Conservation (phyloP, 2,113 vertebrate species). For the Sinocyclocheilus anophthalmus region DNA sequence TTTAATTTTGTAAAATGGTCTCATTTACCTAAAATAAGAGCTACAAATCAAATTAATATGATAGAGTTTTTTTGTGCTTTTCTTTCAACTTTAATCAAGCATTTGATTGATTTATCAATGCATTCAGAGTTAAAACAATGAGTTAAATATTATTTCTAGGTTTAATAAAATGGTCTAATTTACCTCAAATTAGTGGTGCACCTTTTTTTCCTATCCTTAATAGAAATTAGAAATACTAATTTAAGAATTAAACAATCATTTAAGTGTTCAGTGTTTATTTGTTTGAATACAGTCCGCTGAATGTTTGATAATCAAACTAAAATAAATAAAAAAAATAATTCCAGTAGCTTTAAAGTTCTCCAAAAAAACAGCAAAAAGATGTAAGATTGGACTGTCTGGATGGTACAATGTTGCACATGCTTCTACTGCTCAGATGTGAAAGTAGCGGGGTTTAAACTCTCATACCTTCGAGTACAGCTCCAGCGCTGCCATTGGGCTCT, state of each 20-base stretch:
- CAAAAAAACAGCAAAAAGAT: background rate
- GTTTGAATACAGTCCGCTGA: background rate
- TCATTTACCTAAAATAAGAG: no score
- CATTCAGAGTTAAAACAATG: no score
- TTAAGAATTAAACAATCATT: no score
- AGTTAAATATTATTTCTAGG: no score
- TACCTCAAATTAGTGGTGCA: no score
- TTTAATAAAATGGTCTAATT: no score
- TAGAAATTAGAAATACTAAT: no score
- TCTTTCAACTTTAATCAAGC: no score
- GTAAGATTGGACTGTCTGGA: background rate
- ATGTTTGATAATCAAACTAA: background rate
- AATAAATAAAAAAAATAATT: background rate
- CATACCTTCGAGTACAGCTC: constrained; percentile 88
- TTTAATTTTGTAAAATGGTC: no score
- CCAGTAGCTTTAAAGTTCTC: background rate
- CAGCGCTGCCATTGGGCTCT: constrained; percentile 79
- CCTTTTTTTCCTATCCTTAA: no score
- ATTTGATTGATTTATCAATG: no score
- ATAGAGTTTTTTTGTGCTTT: background rate
- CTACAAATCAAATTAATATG: no score
- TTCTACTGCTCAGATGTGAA: background rate
- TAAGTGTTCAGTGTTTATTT: background rate
- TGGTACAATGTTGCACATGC: background rate
- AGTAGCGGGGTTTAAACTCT: constrained; percentile 11